These are phyloP conservation scores for Cataglyphis hispanica DNA, from an alignment of 1,140 invertebrate species.

Conservation along the genomic window DNA sequence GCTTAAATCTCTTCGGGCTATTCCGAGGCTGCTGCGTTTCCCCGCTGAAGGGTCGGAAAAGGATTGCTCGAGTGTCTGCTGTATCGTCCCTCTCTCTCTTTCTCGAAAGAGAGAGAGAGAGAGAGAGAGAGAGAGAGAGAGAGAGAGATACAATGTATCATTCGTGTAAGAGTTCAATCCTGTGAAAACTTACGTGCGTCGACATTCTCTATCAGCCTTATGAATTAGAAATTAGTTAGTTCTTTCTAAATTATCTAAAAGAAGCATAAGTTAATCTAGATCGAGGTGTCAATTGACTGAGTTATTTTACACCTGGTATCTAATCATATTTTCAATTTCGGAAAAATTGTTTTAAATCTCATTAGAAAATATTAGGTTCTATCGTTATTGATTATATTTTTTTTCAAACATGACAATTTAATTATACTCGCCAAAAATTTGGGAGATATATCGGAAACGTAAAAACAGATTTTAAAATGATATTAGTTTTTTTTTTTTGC, in stretches of 20 bases:
- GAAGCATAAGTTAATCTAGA: neutral
- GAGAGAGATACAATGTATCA: constrained; percentile 4
- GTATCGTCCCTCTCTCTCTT: neutral
- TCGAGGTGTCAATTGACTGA: too few relatives aligned
- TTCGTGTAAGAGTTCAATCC: constrained; percentile 1
- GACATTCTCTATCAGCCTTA: neutral
- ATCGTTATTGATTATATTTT: neutral
- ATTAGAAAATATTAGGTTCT: neutral
- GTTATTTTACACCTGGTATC: neutral
- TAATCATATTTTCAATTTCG: neutral
- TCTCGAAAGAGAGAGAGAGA: neutral
- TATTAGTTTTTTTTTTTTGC: constrained; percentile 33
- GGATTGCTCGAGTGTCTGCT: constrained; percentile 27
- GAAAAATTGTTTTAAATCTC: neutral
- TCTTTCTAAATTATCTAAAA: neutral
- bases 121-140: too few relatives aligned
- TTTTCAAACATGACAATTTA: neutral
- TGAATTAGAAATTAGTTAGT: neutral
- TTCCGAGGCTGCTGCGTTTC: constrained; percentile 20
- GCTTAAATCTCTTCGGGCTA: constrained; percentile 56
- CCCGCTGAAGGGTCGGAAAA: constrained; percentile 19
- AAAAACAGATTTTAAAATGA: constrained; percentile 23
- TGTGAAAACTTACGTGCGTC: neutral
- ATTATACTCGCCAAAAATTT: constrained; percentile 23
- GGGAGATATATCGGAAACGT: constrained; percentile 1